Base-by-base conservation (phyloP, 2,113 vertebrate species). In the Cettia cetti region DNA sequence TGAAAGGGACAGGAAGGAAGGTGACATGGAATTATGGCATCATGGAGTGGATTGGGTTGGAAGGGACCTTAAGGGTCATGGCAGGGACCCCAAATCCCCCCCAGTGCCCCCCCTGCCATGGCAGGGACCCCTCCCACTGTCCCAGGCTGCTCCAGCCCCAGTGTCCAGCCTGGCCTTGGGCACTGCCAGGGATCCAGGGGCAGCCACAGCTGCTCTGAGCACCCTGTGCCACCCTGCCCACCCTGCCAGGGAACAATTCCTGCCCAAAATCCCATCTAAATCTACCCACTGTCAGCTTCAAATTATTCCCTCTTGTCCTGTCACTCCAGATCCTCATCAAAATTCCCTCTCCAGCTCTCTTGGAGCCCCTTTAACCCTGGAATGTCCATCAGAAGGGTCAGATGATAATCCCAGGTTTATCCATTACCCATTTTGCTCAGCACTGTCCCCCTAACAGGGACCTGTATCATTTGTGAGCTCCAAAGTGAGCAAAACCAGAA, bases 261-360 rank as follows among this genome's bases (percentile, higher is more conserved):
- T 42, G 0, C 40, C 47, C 30, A 3, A 2, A 0, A 76, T 33
- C 87, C 54, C 40, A 20, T 4, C 35, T 11, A 13, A 35, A 9
- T 23, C 31, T 6, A 2, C 5, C 13, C 6, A 13, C 19, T 19
- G 35, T 1, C 54, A 63, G 8, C 35, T 40, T 31, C 18, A 63
- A 15, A n/a, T 14, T 39, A 20, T 49, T 49, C 8, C 13, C 24
- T 16, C 5, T 59, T 23, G 22, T 42, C 27, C 63, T 49, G 10
- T 35, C 35, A 6, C 49, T 42, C 10, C 71, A 77, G 8, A 2
- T 13, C 22, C 71, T 42, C 0, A 0, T 5, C 31, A 15, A 33
- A 83, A 70, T 63, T 33, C 49, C 79, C 42, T 90, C 40, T 42
- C 35, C 42, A 50, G 9, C 42, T 37, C 56, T 35, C 47, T 0